Evolutionary conservation across 2,797 vertebrate species (phyloP).

Genomic region (Dipus sagitta): DNA sequence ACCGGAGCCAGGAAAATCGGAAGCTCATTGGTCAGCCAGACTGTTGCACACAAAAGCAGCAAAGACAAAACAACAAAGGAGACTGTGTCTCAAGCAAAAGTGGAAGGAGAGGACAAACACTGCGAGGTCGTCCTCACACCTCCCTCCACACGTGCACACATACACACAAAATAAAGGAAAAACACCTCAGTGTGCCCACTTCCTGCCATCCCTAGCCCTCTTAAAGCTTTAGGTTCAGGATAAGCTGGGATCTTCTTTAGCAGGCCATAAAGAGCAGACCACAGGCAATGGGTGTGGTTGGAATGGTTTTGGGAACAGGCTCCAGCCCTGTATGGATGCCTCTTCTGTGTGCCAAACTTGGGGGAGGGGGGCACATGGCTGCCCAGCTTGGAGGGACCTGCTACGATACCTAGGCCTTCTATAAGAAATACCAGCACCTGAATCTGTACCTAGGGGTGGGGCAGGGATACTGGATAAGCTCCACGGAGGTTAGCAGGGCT

Average conservation of each 20-base stretch:
- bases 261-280: background rate
- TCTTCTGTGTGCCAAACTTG: background rate
- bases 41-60: no score
- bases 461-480: background rate
- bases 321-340: rapidly evolving
- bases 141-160: no score
- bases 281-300: background rate
- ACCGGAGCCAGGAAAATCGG: no score
- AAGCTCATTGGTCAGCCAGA: no score
- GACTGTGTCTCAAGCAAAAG: no score
- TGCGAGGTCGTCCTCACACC: no score
- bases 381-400: background rate
- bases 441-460: background rate
- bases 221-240: rapidly evolving
- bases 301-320: background rate
- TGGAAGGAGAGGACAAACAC: no score
- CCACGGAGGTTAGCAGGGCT: rapidly evolving
- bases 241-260: no score
- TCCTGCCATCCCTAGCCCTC: background rate
- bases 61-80: no score
- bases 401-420: background rate
- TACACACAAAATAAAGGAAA: no score
- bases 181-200: no score
- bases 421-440: background rate
- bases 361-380: background rate